Evolutionary conservation across 2,113 vertebrate species (phyloP), one percentile per base, ranked within the genome.

Genomic region (Dromas ardeola): DNA sequence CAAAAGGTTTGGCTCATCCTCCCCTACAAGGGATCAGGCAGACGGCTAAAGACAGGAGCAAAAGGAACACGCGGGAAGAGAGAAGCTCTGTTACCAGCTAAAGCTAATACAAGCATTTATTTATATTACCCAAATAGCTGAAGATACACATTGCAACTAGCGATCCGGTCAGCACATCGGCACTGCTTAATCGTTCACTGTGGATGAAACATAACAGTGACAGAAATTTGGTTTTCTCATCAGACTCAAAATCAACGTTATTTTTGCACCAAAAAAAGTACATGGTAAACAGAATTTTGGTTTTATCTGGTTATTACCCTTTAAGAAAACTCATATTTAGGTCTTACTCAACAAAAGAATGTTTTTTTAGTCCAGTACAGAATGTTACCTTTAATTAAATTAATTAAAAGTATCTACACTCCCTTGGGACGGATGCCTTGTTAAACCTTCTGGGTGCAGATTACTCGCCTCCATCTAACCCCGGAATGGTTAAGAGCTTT

Each of bases 381-480:
- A 88, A 62, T n/a, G 55, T 67, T 94, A 42, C 55, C 56, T 81
- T 86, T 91, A 93, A 95, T 95, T 92, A 80, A 94, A 95, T 97
- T 95, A 97, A 89, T 96, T 95, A 74, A 66, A 96, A 96, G 82
- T 65, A 67, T 23, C 88, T 87, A 49, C 16, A 29, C 74, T 96
- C 90, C 91, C 86, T 80, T 88, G 94, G 94, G 95, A 91, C 42
- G 77, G 93, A 90, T 91, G 63, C 45, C 81, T 96, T 38, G 45
- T 94, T 91, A 92, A 96, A 95, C 90, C 76, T 97, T 88, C 69
- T 66, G 88, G 66, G 88, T 92, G 87, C 90, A 94, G 93, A 93
- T 58, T 69, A 89, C 71, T 94, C 93, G 71, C 88, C 95, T 97
- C 93, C 78, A 5, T 95, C 94, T 93, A 72, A 72, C 76, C 79